Conservation (phyloP, 2,888 invertebrate genomes). For the Lamellibrachia columna region DNA sequence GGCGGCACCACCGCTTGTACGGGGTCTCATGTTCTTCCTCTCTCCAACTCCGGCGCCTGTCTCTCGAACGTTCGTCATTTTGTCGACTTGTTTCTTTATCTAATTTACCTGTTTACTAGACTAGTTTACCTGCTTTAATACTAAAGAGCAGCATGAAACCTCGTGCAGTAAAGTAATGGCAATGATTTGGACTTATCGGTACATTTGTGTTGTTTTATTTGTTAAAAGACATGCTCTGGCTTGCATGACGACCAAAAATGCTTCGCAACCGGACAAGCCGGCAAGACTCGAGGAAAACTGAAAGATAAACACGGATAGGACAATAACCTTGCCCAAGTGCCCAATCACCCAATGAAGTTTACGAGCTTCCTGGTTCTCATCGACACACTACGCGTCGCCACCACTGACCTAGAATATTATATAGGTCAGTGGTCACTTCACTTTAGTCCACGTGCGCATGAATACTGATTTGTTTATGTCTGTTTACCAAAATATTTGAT, state of each 20-base stretch:
- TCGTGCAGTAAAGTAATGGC: neutral
- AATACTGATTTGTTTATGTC: no score
- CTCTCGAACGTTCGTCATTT: neutral
- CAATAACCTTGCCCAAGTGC: neutral
- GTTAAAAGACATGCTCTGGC: neutral
- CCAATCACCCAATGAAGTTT: neutral
- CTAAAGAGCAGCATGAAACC: neutral
- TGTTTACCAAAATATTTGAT: no score
- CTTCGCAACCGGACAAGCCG: slow-evolving; percentile 16
- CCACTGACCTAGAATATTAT: neutral
- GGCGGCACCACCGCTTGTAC: neutral
- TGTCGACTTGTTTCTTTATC: neutral
- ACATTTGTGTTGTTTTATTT: neutral
- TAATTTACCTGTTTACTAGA: neutral
- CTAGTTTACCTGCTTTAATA: neutral
- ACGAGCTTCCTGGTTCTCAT: neutral
- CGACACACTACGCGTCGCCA: neutral
- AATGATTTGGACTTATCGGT: neutral
- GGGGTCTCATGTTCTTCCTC: neutral
- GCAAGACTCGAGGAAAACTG: neutral
- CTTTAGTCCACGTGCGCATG: no score
- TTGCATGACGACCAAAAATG: slow-evolving; percentile 3
- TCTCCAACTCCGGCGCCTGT: neutral
- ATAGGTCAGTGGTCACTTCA: no score
- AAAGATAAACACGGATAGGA: neutral